Base-by-base conservation (phyloP, 2,797 vertebrate genomes). In the Neomorphus geoffroyi region DNA sequence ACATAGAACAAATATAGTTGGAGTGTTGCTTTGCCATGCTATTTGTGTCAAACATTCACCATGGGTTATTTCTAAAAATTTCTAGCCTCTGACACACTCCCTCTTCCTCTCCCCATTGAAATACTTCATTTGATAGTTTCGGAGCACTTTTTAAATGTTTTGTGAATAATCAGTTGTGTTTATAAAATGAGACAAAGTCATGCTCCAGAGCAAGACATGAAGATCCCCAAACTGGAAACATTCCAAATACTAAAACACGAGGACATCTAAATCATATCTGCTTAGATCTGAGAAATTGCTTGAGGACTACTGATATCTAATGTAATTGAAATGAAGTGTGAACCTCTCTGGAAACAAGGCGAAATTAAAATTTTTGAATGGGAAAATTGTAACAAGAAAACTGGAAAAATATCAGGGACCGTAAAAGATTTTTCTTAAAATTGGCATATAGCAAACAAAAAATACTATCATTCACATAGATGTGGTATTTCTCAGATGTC, bases 1-100 rank as follows among this genome's bases (percentile, higher is more conserved):
- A 18, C 0, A 1, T 9, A 32, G 13, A 45, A 7, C 18, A 79
- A 79, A 57, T 23, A 71, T 1, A 65, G 1, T 1, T 61, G 46
- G 62, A 51, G 22, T 0, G 0, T 22, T 30, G 37, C 30, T 77
- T 62, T 66, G 28, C 37, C 12, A 48, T 53, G 17, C 50, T 43
- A 9, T 62, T 61, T 48, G 15, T 74, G 35, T 33, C 33, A 37
- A 37, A 46, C 18, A 26, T 24, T 57, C 10, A 41, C 22, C 11
- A 23, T 53, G 23, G 26, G 14, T 27, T 41, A 19, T 18, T 78
- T 85, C 27, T 7, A 37, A 41, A 45, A 26, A 30, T 7, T 23
- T 62, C 19, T 51, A 16, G 37, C 5, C 17, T 46, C 27, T 62
- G 43, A 30, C n/a, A 33, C 1, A 10, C 11, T 48, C 24, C 37